Evolutionary conservation across 1,140 invertebrate genomes (phyloP).

Genomic region (Temnothorax nylanderi): DNA sequence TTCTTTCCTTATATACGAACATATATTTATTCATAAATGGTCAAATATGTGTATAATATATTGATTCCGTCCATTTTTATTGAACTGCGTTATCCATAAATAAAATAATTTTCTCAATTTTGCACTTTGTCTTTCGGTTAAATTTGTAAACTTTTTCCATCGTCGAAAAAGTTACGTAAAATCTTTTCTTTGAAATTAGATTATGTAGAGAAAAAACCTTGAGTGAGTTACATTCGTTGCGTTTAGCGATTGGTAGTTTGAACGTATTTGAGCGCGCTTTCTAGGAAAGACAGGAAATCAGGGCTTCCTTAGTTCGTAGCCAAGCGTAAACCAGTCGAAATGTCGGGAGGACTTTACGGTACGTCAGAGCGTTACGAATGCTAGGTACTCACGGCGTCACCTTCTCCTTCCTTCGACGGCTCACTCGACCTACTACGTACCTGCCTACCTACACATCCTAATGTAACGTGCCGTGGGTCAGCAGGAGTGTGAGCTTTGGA

Average conservation of each 20-base stretch:
- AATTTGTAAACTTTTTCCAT: neutral
- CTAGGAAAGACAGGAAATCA: constrained; percentile 1
- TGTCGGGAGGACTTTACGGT: constrained; percentile 26
- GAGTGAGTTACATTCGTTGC: constrained; percentile 1
- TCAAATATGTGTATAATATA: too few relatives aligned
- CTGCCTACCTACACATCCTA: constrained; percentile 24
- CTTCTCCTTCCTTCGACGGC: constrained; percentile 50
- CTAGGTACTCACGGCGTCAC: constrained; percentile 33
- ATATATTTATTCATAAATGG: neutral
- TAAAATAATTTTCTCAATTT: neutral
- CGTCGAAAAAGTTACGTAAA: neutral
- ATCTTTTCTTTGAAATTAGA: neutral
- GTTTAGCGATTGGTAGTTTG: neutral
- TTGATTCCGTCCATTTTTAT: neutral
- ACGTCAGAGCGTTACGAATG: constrained; percentile 36
- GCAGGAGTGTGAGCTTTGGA: constrained; percentile 37
- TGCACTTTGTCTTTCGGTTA: neutral
- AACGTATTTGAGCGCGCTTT: neutral
- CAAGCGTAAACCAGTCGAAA: constrained; percentile 25
- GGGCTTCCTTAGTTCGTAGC: neutral
- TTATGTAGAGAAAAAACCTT: neutral
- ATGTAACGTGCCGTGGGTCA: constrained; percentile 49
- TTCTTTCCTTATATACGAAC: neutral
- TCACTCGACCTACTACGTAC: constrained; percentile 54
- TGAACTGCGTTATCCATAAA: neutral